Percentiles rank a stretch among this genome's conserved stretches.
These are phyloP conservation scores for Drosophila sp. DNA, from an alignment of 1,140 invertebrate species.

Conservation along the genomic window DNA sequence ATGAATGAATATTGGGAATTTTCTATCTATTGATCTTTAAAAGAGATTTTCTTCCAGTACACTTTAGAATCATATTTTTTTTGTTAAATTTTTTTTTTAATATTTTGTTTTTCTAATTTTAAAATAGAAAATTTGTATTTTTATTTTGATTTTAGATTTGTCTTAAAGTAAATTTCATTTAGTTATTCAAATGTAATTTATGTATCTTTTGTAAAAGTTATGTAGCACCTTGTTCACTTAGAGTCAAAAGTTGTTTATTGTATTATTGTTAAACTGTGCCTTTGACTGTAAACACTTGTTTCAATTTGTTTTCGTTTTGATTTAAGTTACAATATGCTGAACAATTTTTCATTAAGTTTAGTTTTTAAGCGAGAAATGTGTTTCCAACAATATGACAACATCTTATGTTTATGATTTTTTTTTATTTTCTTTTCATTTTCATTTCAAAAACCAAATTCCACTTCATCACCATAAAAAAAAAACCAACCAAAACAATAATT, in stretches of 20 bases:
- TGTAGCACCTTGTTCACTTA: neutral
- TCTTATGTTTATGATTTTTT: slow-evolving; percentile 73
- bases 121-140: neutral
- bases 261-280: slow-evolving; percentile 11
- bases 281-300: neutral
- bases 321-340: slow-evolving; percentile 19
- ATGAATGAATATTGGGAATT: slow-evolving; percentile 43
- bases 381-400: slow-evolving; percentile 15
- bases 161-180: neutral
- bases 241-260: neutral
- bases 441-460: slow-evolving; percentile 65
- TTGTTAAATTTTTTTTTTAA: neutral
- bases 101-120: neutral
- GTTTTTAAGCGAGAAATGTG: slow-evolving; percentile 38
- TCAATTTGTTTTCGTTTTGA: slow-evolving; percentile 1
- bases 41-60: neutral
- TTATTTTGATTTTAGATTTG: neutral
- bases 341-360: slow-evolving; percentile 24
- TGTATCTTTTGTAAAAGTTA: slow-evolving; percentile 5
- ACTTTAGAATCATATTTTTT: neutral
- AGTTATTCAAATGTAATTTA: neutral
- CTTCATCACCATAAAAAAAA: slow-evolving; percentile 33
- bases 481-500: slow-evolving; percentile 25
- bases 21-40: neutral
- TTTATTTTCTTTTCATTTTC: slow-evolving; percentile 82